These are phyloP conservation scores for Trypoxylon attenuatum DNA, from an alignment of 2,888 invertebrate genomes.

Conservation along the genomic window DNA sequence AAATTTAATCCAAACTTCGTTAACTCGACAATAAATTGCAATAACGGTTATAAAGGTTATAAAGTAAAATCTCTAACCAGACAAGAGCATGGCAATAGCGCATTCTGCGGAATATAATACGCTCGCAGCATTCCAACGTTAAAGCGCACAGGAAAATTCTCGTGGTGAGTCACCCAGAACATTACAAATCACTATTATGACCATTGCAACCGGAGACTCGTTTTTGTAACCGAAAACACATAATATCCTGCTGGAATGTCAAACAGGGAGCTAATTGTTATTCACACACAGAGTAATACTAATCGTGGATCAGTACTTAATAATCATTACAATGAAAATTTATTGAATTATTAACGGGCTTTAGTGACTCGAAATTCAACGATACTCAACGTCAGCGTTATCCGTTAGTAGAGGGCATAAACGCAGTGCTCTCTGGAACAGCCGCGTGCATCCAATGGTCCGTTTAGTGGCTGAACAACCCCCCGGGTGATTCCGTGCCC, in stretches of 20 bases:
- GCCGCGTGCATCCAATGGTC: too few species aligned
- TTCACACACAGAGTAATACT: conserved; percentile 6
- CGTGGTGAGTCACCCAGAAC: background rate
- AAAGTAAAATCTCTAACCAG: background rate
- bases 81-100: background rate
- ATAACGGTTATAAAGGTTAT: background rate
- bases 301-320: background rate
- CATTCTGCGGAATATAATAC: background rate
- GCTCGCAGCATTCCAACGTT: background rate
- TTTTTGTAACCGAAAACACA: background rate
- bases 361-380: conserved; percentile 1
- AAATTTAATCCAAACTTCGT: background rate
- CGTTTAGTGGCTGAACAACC: too few species aligned
- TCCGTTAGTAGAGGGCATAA: too few species aligned
- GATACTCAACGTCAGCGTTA: background rate
- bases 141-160: background rate
- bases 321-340: conserved; percentile 9
- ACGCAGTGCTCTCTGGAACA: too few species aligned
- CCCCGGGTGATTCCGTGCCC: too few species aligned
- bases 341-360: background rate
- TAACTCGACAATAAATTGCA: background rate
- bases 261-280: background rate
- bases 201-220: background rate
- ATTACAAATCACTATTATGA: background rate
- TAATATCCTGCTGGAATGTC: background rate